Percentiles rank a stretch among this genome's conserved stretches.
Evolutionary conservation across 30 jellyfish, hydroid and myxozoan genomes (phyloP).

Genomic region (Phacellophora camtschatica): DNA sequence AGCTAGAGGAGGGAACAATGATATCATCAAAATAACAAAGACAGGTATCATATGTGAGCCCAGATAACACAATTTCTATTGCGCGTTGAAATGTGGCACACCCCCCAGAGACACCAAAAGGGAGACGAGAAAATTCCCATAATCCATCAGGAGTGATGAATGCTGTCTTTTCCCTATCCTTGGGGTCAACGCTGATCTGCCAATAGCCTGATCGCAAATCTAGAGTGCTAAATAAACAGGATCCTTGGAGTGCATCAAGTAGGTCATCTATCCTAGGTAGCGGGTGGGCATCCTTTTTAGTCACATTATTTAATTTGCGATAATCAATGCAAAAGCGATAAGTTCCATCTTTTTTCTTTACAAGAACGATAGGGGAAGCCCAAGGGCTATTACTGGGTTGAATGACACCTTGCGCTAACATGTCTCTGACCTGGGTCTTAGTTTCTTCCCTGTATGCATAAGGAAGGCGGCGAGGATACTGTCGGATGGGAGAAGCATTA

Average conservation of each 20-base stretch:
- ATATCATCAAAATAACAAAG: conserved; percentile 46
- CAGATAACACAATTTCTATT: conserved; percentile 40
- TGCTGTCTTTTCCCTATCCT: conserved; percentile 34
- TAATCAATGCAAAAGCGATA: conserved; percentile 31
- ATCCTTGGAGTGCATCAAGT: conserved; percentile 42
- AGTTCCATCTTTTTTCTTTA: conserved; percentile 11
- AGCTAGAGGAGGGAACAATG: conserved; percentile 16
- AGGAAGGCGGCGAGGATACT: conserved; percentile 39
- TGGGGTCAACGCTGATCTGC: conserved; percentile 39
- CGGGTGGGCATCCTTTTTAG: conserved; percentile 64
- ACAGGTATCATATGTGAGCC: conserved; percentile 37
- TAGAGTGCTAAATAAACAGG: conserved; percentile 31
- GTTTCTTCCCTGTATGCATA: conserved; percentile 34
- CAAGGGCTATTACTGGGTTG: conserved; percentile 53
- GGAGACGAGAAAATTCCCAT: conserved; percentile 47
- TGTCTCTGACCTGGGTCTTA: conserved; percentile 13
- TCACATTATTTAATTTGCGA: conserved; percentile 26
- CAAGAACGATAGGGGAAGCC: conserved; percentile 52
- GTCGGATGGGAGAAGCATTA: conserved; percentile 26
- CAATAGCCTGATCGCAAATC: conserved; percentile 56
- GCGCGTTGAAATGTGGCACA: conserved; percentile 36
- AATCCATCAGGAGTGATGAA: conserved; percentile 15
- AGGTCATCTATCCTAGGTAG: conserved; percentile 61
- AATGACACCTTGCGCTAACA: conserved; percentile 26
- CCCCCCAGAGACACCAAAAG: conserved; percentile 50